phyloP scores from a whole-genome alignment of 1,140 invertebrate genomes.

The Samia ricini region DNA sequence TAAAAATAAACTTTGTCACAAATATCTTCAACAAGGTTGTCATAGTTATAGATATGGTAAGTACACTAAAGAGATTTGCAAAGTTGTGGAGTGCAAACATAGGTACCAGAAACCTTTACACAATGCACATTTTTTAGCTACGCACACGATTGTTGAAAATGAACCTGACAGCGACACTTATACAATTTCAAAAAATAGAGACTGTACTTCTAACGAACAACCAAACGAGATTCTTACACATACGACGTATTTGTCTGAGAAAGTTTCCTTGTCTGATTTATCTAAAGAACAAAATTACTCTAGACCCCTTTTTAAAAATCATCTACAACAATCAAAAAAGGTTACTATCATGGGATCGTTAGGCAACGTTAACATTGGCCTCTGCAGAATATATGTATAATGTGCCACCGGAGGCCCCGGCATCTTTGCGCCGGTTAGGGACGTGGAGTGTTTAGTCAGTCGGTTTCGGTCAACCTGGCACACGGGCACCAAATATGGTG shows the following conservation, averaged over 20 bases:
- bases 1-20: constrained; percentile 12
- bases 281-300: neutral
- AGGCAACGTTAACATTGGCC: neutral
- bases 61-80: constrained; percentile 9
- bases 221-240: neutral
- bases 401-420: no score
- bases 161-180: neutral
- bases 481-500: no score
- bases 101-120: constrained; percentile 8
- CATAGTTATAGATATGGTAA: constrained; percentile 12
- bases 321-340: no score
- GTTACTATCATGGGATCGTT: constrained; percentile 4
- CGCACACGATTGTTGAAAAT: neutral
- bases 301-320: constrained; percentile 9
- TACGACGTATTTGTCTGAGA: constrained; percentile 1
- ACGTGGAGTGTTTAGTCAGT: no score
- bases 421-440: no score
- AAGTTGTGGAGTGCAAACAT: neutral
- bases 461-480: no score
- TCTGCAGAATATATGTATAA: no score
- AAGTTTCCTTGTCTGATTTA: neutral
- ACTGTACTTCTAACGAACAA: neutral
- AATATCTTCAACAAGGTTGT: constrained; percentile 12
- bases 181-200: neutral
- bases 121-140: neutral